Conservation (phyloP, 2,797 vertebrate species). For the Lepilemur septentrionalis region DNA sequence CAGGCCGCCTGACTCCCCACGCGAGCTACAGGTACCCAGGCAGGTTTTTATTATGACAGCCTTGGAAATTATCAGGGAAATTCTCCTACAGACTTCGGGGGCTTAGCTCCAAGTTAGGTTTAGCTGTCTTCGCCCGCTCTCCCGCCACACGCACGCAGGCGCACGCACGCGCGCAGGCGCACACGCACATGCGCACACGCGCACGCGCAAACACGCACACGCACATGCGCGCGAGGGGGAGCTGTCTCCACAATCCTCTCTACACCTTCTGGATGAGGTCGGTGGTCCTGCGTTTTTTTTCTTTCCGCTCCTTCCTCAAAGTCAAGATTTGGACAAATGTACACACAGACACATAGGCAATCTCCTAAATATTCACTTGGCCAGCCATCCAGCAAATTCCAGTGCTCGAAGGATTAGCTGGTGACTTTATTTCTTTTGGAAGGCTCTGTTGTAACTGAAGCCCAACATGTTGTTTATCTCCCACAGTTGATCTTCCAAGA, state of each 20-base stretch:
- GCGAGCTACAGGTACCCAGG: background rate
- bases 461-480: slow-evolving; percentile 54
- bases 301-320: background rate
- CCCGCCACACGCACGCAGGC: background rate
- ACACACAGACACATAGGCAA: background rate
- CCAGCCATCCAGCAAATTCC: slow-evolving; percentile 41
- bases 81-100: background rate
- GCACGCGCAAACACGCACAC: background rate
- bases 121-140: background rate
- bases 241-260: background rate
- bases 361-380: slow-evolving; percentile 41
- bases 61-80: background rate
- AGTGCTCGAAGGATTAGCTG: slow-evolving; percentile 47
- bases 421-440: slow-evolving; percentile 61
- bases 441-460: slow-evolving; percentile 30
- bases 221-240: background rate
- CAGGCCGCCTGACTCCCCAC: background rate
- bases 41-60: background rate
- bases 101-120: background rate
- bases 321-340: background rate
- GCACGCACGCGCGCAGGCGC: too few relatives aligned
- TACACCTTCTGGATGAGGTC: too few relatives aligned
- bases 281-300: background rate
- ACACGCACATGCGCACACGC: fast-evolving
- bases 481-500: slow-evolving; percentile 59